Evolutionary conservation across 2,888 invertebrate genomes (phyloP), one percentile per base, ranked within the genome.

Genomic region (Sphaerophoria taeniata): DNA sequence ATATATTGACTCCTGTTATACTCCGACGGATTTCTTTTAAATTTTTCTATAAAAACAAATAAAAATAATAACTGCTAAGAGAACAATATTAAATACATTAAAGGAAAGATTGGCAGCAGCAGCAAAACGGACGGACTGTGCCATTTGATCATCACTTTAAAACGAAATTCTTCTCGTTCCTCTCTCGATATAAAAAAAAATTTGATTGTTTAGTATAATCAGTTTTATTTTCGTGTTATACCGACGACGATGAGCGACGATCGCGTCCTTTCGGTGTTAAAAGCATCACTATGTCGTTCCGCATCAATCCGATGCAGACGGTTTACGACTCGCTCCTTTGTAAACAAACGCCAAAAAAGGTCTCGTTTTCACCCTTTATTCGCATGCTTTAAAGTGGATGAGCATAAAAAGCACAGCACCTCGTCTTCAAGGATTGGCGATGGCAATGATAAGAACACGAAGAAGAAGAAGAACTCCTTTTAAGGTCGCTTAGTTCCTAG

Each of bases 191-290:
- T 58, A 58, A 76, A 63, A 69, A 6, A 49, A 74, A 76, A 81
- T 71, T 81, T 85, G 76, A 85, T 85, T 85, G 76, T 85, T 76
- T 72, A 69, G 80, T 80, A 80, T 80, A 85, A 85, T 85, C 81
- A 80, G 76, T 80, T 85, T 80, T 76, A 80, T 74, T 56, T 16
- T 51, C 24, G 51, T 5, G 16, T 2, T 43, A n/a, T n/a, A n/a
- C n/a, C n/a, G n/a, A n/a, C n/a, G n/a, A n/a, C n/a, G n/a, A n/a
- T n/a, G n/a, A n/a, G n/a, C n/a, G n/a, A n/a, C n/a, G n/a, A n/a
- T n/a, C n/a, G n/a, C 24, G 11, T 49, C 31, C 69, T 58, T 80
- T 71, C 69, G 72, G 76, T 67, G 69, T 85, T 73, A 80, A 56
- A 71, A 85, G 80, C 63, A 79, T 74, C 79, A 74, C 70, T 63